Percentiles rank a stretch among this genome's conserved stretches.
Evolutionary conservation across 2,888 invertebrate genomes (phyloP).

Genomic region (Lasioglossum malachurum): DNA sequence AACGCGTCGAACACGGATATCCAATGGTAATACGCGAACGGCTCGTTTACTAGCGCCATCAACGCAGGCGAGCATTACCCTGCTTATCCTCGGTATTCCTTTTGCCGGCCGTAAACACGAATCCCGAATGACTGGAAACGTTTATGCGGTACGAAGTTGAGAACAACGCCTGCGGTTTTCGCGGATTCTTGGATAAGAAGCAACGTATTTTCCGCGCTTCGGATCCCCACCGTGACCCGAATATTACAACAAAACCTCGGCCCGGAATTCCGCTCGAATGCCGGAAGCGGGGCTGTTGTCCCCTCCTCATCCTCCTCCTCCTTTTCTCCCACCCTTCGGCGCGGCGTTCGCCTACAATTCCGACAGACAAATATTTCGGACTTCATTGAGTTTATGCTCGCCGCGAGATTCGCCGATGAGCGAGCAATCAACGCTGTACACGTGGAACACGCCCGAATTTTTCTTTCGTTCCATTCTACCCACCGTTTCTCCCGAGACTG

Average conservation of each 20-base stretch:
- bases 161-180: constrained; percentile 41
- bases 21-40: constrained; percentile 4
- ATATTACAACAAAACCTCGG: constrained; percentile 59
- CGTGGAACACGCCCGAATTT: not conserved
- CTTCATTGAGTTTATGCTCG: constrained; percentile 21
- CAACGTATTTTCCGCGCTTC: constrained; percentile 53
- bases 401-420: constrained; percentile 1
- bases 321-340: not conserved
- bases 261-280: constrained; percentile 56
- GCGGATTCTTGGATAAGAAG: constrained; percentile 53
- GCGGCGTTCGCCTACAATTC: constrained; percentile 26
- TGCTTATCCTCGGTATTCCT: constrained; percentile 24
- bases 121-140: constrained; percentile 37
- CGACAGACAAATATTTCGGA: constrained; percentile 41
- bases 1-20: constrained; percentile 6
- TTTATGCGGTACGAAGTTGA: constrained; percentile 32
- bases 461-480: not conserved
- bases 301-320: too few relatives aligned
- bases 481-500: not conserved
- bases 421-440: not conserved
- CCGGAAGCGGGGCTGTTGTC: constrained; percentile 48
- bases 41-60: constrained; percentile 1
- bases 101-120: constrained; percentile 35
- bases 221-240: constrained; percentile 54
- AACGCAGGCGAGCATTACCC: constrained; percentile 11